Base-by-base conservation (phyloP, 2,888 invertebrate genomes). In the Ophion obscuratus region DNA sequence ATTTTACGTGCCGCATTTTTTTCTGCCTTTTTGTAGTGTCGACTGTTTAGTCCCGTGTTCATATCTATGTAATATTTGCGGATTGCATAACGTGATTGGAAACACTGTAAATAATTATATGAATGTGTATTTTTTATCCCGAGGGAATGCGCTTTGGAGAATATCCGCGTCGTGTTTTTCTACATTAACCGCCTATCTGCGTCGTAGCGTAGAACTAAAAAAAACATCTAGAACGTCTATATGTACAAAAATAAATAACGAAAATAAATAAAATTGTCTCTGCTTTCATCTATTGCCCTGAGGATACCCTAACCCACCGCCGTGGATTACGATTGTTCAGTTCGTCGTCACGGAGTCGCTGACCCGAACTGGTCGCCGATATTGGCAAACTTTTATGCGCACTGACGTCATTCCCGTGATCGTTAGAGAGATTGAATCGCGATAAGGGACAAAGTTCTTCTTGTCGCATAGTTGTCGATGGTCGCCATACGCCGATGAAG, bases 341-440 rank as follows among this genome's bases (percentile, higher is more conserved):
- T 31, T 88, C 87, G 20, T 91, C 90, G 10, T 90, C 91, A 78
- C 87, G 91, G 68, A 92, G 88, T 85, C 94, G 89, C 92, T 98
- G 98, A 0, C 99, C 99, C 0, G 97, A 97, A 20, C 97, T 96
- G 0, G 98, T 97, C 0, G 98, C 98, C 90, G 99, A 88, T 73
- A 99, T 95, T 0, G 98, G 98, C 85, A 97, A 95, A 70, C 94
- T 95, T 17, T 97, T 98, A 94, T 99, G 98, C 77, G 98, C 95
- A 89, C 97, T 97, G n/a, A 98, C 95, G 59, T 99, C 98, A 94
- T 99, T 99, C 86, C 97, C 96, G 91, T 97, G 97, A 91, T 98
- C 98, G 59, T 94, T 95, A 89, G 93, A 93, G 70, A 93, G 44
- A 61, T 88, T 67, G 81, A 92, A 89, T 82, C 86, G 88, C 67